Evolutionary conservation across 1,140 invertebrate genomes (phyloP), one percentile per base, ranked within the genome.

Genomic region (Drosophila ficusphila): DNA sequence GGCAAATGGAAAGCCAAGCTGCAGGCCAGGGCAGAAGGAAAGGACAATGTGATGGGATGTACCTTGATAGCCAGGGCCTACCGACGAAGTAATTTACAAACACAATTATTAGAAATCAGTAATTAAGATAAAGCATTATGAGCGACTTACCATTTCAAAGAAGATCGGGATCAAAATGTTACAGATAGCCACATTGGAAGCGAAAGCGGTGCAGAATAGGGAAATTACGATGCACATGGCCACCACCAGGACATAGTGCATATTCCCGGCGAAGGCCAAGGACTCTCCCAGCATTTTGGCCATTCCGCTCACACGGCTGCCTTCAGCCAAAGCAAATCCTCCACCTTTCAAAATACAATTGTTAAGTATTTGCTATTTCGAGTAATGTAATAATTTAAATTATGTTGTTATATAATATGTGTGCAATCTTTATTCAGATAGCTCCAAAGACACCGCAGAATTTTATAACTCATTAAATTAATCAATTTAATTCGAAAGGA

Each of bases 271-370:
- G 0, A 92, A 93, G 12, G 85, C 89, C 3, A 96, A 90, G 2
- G 94, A 93, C 0, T 93, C 74, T 0, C 96, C 96, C 25, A 98
- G 92, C 92, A 95, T 94, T 11, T 92, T 90, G 0, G 96, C 97
- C 64, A 98, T 93, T 0, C 95, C 95, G 1, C 96, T 97, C 0
- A 92, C 93, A 65, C 95, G 94, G 57, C 95, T 96, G 21, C 95
- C 97, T 52, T 96, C 94, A 0, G 97, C 97, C 11, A 98, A 92
- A 0, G 97, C 96, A 92, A 98, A 98, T 0, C 97, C 97, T 25
- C 96, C 96, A 27, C 97, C 93, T 93, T 68, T 0, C 12, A 14
- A 56, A 11, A 21, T n/a, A 18, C 1, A 38, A 4, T 14, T 14
- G 7, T 27, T 0, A 9, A 27, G 2, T 8, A 27, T 27, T 27